These are phyloP conservation scores for Bufotes viridis DNA, from an alignment of 2,797 vertebrate genomes.

Conservation along the genomic window DNA sequence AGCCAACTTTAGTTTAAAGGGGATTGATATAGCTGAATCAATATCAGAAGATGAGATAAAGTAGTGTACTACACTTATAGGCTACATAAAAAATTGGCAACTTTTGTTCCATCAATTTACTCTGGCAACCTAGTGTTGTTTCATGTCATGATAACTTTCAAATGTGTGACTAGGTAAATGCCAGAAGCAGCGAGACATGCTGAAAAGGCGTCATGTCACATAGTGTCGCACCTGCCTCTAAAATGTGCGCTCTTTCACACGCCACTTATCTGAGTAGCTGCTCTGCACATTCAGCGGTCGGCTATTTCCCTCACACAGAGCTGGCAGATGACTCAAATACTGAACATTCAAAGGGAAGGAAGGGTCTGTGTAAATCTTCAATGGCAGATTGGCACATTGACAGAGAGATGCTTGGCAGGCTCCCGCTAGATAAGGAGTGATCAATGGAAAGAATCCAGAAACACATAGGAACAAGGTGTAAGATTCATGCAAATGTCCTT, in stretches of 20 bases:
- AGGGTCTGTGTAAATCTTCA: constrained; percentile 15
- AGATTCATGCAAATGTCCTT: not conserved
- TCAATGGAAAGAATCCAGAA: constrained; percentile 15
- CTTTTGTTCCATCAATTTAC: not conserved
- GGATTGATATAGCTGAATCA: not conserved
- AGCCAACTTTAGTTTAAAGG: too few relatives aligned
- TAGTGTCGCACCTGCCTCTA: not conserved
- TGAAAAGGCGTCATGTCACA: not conserved
- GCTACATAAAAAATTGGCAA: not conserved
- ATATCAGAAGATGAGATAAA: not conserved
- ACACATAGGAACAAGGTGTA: not conserved
- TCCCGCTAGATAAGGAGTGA: constrained; percentile 8
- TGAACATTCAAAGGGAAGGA: not conserved
- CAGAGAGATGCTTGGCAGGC: not conserved
- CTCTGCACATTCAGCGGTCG: not conserved
- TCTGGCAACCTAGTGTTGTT: not conserved
- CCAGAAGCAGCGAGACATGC: not conserved
- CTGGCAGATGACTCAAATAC: not conserved
- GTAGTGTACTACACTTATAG: not conserved
- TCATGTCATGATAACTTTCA: not conserved
- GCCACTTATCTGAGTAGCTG: not conserved
- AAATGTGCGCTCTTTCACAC: not conserved
- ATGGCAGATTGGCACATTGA: not conserved
- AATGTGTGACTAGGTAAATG: not conserved
- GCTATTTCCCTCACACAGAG: constrained; percentile 5